Percentiles rank a stretch among this genome's conserved stretches.
These are phyloP conservation scores for Dryocosmus kuriphilus DNA, from an alignment of 2,888 invertebrate species.

Conservation along the genomic window DNA sequence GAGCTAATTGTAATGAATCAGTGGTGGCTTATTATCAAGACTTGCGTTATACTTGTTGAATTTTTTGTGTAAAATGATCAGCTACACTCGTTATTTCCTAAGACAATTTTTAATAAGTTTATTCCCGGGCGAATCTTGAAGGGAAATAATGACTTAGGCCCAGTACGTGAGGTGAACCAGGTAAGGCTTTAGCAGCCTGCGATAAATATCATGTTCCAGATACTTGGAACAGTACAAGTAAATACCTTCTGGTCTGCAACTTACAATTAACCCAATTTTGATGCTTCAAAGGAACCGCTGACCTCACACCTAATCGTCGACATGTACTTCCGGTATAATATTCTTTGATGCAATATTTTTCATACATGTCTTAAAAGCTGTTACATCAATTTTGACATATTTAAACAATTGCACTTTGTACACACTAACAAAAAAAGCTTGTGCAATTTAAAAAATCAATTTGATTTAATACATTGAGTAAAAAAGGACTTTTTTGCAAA, in stretches of 20 bases:
- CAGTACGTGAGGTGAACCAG: constrained; percentile 1
- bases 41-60: not conserved
- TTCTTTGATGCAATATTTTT: no score
- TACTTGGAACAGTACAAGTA: constrained; percentile 50
- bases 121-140: not conserved
- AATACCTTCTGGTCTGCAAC: not conserved
- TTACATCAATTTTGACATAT: not conserved
- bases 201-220: constrained; percentile 58
- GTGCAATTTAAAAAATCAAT: not conserved
- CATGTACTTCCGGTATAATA: not conserved
- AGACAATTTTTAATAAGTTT: not conserved
- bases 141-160: not conserved
- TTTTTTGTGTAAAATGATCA: not conserved
- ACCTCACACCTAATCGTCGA: not conserved
- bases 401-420: not conserved
- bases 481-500: not conserved
- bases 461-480: not conserved
- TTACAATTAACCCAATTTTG: not conserved
- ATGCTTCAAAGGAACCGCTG: not conserved
- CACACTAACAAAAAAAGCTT: not conserved
- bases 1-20: not conserved
- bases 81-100: not conserved
- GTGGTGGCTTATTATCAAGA: not conserved
- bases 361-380: not conserved
- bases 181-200: not conserved